A percentile compares a stretch with the other conserved stretches of the same genome.
phyloP scores from a whole-genome alignment of 2,113 vertebrate species.

The Hyla sarda region DNA sequence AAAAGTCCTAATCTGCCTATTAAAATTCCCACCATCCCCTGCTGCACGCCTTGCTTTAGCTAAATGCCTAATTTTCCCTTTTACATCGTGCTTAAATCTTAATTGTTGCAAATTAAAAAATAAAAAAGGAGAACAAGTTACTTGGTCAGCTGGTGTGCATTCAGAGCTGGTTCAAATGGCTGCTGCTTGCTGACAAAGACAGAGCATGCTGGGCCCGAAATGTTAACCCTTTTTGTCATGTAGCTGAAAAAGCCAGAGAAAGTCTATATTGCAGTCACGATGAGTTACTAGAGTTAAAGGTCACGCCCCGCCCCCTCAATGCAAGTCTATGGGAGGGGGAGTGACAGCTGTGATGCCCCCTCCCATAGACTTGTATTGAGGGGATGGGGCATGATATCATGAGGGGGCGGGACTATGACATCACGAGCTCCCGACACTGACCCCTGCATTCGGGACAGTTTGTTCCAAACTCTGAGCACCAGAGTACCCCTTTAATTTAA shows the following conservation, averaged over 20 bases:
- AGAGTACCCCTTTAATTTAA: too few species aligned
- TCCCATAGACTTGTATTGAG: too few species aligned
- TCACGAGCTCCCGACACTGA: too few species aligned
- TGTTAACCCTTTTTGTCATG: conserved; percentile 28
- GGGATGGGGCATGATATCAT: too few species aligned
- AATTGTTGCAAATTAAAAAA: conserved; percentile 64
- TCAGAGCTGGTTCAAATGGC: conserved; percentile 60
- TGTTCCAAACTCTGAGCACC: too few species aligned
- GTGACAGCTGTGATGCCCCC: too few species aligned
- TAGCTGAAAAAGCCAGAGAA: not conserved
- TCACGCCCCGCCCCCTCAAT: too few species aligned
- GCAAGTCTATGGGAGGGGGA: too few species aligned
- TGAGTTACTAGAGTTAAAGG: not conserved
- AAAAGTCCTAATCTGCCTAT: conserved; percentile 56
- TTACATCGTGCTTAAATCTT: conserved; percentile 65
- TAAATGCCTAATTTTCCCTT: conserved; percentile 65
- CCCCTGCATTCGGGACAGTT: too few species aligned
- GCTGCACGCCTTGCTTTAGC: conserved; percentile 69
- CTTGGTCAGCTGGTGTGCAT: conserved; percentile 62
- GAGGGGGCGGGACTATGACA: too few species aligned
- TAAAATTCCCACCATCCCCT: conserved; percentile 62
- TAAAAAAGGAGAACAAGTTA: conserved; percentile 63
- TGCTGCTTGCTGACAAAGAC: conserved; percentile 67
- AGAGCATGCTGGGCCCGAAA: conserved; percentile 63
- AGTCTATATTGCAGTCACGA: not conserved